Conservation (phyloP, 2,797 vertebrate genomes). For the Salmo trutta region DNA sequence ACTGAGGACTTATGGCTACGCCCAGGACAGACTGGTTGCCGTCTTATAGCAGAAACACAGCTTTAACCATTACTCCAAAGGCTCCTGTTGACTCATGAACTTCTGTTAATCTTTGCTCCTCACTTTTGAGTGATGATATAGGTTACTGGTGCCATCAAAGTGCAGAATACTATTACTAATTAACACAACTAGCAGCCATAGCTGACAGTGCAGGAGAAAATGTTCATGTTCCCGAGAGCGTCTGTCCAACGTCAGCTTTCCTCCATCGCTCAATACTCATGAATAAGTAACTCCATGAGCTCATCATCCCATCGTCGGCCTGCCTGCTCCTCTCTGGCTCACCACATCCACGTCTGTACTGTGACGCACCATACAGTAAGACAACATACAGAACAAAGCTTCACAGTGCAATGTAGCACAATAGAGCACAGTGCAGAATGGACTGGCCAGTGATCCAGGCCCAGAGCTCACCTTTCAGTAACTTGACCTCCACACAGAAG, state of each 20-base stretch:
- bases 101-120: too few species aligned
- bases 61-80: too few species aligned
- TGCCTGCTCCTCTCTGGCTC: neutral
- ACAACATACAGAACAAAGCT: conserved; percentile 1
- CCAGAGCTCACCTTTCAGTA: neutral
- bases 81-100: too few species aligned
- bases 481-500: neutral
- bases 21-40: too few species aligned
- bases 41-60: too few species aligned
- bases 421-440: neutral
- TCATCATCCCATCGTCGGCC: neutral
- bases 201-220: too few species aligned
- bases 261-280: neutral
- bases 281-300: neutral
- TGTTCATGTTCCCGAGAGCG: too few species aligned
- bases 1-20: too few species aligned
- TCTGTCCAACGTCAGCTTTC: neutral
- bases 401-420: neutral
- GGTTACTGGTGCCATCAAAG: too few species aligned
- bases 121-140: too few species aligned
- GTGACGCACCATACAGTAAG: neutral
- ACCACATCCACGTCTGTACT: neutral
- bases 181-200: too few species aligned
- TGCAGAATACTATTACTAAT: too few species aligned
- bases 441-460: neutral